Base-by-base conservation (phyloP, 2,113 vertebrate species). In the Crotalus horridus region DNA sequence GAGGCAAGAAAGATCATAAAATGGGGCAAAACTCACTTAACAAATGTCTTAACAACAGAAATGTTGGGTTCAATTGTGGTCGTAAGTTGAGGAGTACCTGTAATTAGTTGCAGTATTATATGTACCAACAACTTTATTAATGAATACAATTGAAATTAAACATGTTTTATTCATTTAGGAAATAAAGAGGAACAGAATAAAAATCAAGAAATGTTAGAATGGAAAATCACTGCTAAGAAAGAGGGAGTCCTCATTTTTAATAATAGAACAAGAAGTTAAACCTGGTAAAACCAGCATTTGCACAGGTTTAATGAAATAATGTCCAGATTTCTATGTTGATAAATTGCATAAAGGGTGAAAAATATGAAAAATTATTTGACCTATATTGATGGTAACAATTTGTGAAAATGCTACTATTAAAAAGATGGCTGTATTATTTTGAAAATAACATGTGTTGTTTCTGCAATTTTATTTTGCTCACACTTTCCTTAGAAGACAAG, bases 201-300 rank as follows among this genome's bases (percentile, higher is more conserved):
- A 88, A 74, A 85, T 17, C 23, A 56, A 8, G 6, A 88, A 11
- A 94, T 89, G 90, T 86, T 29, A 4, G 12, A 87, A 92, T 39
- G 43, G 26, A 69, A 87, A 55, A 54, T 12, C 7, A 2, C 4
- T 58, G 81, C 21, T 53, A 86, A 51, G 21, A 51, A 86, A 48
- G 12, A 53, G 26, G 10, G 15, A 87, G 9, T 43, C 43, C 9
- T 13, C 24, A 13, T 69, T 94, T 92, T 92, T 86, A 95, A 93
- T 93, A 21, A 29, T 0, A 89, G 61, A 92, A 74, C 6, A 33
- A 33, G 69, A 74, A 39, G 69, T 39, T 74, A 74, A 74, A n/a
- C 17, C n/a, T 74, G n/a, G 69, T 33, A 74, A 74, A 81, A 81
- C 15, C 69, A 81, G 69, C 6, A 81, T 81, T 39, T 74, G 69